Evolutionary conservation across 2,888 invertebrate species (phyloP).

Genomic region (Drosophila flavopinicola): DNA sequence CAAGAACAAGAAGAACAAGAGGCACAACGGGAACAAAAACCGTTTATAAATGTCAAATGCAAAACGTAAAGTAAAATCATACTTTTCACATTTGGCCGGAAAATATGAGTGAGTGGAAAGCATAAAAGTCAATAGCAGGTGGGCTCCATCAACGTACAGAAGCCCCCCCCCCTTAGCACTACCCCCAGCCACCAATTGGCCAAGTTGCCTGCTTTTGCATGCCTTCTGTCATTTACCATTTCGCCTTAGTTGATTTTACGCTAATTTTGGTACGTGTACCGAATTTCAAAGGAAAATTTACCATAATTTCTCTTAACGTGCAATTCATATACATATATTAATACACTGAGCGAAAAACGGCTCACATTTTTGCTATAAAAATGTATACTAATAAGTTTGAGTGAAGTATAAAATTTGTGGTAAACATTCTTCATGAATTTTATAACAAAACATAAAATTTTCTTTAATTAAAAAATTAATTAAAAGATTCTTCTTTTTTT

Average conservation of each 20-base stretch:
- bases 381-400: too few species aligned
- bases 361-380: too few species aligned
- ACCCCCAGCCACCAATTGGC: too few species aligned
- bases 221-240: constrained; percentile 8
- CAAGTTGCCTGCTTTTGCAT: not conserved
- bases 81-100: constrained; percentile 1
- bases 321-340: not conserved
- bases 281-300: constrained; percentile 10
- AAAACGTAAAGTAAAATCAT: too few species aligned
- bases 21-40: not conserved
- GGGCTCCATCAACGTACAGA: not conserved
- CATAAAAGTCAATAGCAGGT: constrained; percentile 4
- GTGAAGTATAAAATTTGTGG: too few species aligned
- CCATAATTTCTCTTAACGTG: constrained; percentile 12
- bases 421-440: too few species aligned
- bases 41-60: constrained; percentile 13
- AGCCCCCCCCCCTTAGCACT: not conserved
- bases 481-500: too few species aligned
- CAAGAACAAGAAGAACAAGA: not conserved
- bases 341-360: too few species aligned
- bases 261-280: constrained; percentile 21
- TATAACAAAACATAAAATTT: too few species aligned
- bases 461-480: too few species aligned
- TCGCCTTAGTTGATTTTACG: constrained; percentile 10
- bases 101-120: not conserved